Evolutionary conservation across 2,888 invertebrate species (phyloP), one percentile per base, ranked within the genome.

Genomic region (Athrips mouffetella): DNA sequence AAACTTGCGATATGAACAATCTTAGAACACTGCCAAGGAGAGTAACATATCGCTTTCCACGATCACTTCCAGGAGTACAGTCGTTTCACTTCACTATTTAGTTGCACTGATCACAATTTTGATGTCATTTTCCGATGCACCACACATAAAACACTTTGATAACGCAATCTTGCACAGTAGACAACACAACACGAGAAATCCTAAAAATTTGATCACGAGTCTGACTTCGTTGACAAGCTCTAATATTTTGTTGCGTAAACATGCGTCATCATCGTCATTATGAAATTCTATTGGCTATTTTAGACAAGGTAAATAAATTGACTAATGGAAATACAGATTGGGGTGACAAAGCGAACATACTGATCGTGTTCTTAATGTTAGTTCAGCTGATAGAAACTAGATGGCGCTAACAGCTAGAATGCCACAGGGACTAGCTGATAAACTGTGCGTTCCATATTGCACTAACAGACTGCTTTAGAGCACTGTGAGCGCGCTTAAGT

Each of bases 11-110:
- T 84, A 86, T 73, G 78, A 81, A 89, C 89, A 89, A 85, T 89
- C 89, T 89, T 78, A 89, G 88, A 79, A 87, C 89, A 88, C 89
- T 89, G 88, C 87, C 73, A 88, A 89, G 89, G 89, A 89, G 74
- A 82, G 88, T 85, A 80, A 80, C 87, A 89, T 74, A 88, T 86
- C 87, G 87, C 81, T 76, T 75, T 71, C 60, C 73, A 75, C 76
- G 70, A 67, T 73, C 64, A 63, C 61, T 58, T 64, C 60, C 60
- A 66, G 62, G 57, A 59, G 54, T 73, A 76, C 73, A 58, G 74
- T 70, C 70, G 57, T 52, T 56, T 60, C 63, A 61, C 64, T 69
- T 68, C 70, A 76, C 72, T 63, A 67, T 66, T 68, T 69, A 67
- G 65, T 76, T 62, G 69, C 74, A 80, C 72, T 71, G 64, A 76